A percentile compares a stretch with the other conserved stretches of the same genome.
Conservation (phyloP, 2,797 vertebrate genomes). For the Pangasius macronema region DNA sequence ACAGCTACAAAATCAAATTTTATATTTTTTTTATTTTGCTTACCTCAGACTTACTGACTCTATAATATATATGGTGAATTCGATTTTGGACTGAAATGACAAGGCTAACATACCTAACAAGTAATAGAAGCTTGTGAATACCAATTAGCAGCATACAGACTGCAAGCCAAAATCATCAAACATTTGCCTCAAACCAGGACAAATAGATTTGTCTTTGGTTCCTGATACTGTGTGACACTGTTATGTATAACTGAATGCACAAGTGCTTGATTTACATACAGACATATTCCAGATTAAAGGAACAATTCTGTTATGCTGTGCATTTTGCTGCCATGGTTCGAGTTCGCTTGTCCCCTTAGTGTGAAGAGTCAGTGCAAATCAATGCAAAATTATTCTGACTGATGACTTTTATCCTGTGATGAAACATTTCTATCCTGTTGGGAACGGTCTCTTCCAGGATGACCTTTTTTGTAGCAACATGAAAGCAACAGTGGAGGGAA, state of each 20-base stretch:
- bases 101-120: not conserved
- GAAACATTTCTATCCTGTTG: not conserved
- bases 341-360: not conserved
- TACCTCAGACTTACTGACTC: conserved; percentile 1
- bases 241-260: conserved; percentile 6
- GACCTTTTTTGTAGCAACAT: not conserved
- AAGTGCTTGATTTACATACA: conserved; percentile 11
- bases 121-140: conserved; percentile 12
- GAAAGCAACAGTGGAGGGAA: not conserved
- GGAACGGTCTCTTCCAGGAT: not conserved
- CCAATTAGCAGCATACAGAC: conserved; percentile 22
- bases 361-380: not conserved
- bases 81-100: not conserved
- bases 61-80: conserved; percentile 13
- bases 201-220: conserved; percentile 24
- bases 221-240: not conserved
- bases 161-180: conserved; percentile 20
- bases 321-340: not conserved
- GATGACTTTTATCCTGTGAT: not conserved
- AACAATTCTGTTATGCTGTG: not conserved
- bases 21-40: conserved; percentile 7
- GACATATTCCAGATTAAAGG: not conserved
- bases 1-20: not conserved
- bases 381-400: not conserved
- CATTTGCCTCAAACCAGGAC: conserved; percentile 16